phyloP scores from a whole-genome alignment of 2,113 vertebrate species.

The Prunella fulvescens region DNA sequence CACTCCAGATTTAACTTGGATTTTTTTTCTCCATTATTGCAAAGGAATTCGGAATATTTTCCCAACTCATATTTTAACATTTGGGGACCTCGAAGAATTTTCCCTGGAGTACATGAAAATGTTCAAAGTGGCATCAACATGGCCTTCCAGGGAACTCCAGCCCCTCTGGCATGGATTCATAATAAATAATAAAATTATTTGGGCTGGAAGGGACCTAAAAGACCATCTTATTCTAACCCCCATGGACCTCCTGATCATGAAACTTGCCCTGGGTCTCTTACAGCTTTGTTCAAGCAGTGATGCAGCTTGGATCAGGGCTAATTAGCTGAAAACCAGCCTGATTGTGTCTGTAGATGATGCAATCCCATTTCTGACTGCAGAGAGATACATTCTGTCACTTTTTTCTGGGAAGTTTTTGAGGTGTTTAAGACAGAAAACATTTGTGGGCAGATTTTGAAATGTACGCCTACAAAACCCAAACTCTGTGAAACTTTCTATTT shows the following conservation, averaged over 20 bases:
- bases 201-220: not conserved
- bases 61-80: not conserved
- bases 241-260: not conserved
- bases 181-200: not conserved
- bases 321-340: not conserved
- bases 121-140: not conserved
- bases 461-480: not conserved
- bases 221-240: not conserved
- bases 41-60: not conserved
- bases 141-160: not conserved
- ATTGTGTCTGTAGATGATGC: not conserved
- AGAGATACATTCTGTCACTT: not conserved
- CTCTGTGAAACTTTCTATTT: not conserved
- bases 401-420: not conserved
- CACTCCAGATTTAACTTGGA: not conserved
- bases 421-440: constrained; percentile 21
- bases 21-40: not conserved
- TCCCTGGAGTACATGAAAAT: not conserved
- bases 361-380: not conserved
- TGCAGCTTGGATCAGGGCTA: not conserved
- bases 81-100: not conserved
- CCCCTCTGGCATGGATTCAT: not conserved
- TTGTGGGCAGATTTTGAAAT: constrained; percentile 15
- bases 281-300: not conserved
- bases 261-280: not conserved